Conservation (phyloP, 2,113 vertebrate species). For the Chaenogobius annularis region DNA sequence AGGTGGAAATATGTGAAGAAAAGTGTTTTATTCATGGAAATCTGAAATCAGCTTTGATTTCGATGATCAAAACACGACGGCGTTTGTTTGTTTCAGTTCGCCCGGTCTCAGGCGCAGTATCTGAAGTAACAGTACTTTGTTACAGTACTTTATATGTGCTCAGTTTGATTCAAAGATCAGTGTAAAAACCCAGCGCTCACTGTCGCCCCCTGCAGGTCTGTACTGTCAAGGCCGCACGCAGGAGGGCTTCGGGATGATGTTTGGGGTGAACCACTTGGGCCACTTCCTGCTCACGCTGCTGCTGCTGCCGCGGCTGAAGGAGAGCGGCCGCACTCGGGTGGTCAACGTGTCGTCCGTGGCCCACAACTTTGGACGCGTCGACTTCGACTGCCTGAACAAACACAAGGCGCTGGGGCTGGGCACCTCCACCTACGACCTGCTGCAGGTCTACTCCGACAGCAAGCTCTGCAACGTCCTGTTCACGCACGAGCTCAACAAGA, state of each 20-base stretch:
- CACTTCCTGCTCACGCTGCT: conserved; percentile 87
- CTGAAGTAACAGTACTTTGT: too few relatives aligned
- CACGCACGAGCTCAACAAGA: conserved; percentile 80
- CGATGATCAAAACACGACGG: too few relatives aligned
- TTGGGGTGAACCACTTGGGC: conserved; percentile 87
- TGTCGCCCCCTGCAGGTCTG: conserved; percentile 50
- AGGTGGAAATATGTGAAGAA: too few relatives aligned
- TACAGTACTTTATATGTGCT: too few relatives aligned
- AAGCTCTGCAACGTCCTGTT: conserved; percentile 90
- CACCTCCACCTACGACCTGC: conserved; percentile 28
- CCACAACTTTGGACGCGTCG: conserved; percentile 74
- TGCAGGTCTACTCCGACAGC: conserved; percentile 82
- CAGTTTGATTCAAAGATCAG: too few relatives aligned
- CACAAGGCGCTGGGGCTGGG: conserved; percentile 64
- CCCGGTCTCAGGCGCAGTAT: too few relatives aligned
- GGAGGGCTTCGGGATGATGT: conserved; percentile 80
- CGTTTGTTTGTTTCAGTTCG: too few relatives aligned
- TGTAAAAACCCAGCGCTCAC: neutral
- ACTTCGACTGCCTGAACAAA: conserved; percentile 69
- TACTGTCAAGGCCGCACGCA: conserved; percentile 68
- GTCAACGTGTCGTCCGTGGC: conserved; percentile 78
- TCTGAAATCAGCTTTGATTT: too few relatives aligned
- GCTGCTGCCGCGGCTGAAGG: conserved; percentile 82
- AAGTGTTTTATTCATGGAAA: too few relatives aligned
- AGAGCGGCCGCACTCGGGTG: conserved; percentile 77